Evolutionary conservation across 2,797 vertebrate genomes (phyloP).

Genomic region (Tinamus major): DNA sequence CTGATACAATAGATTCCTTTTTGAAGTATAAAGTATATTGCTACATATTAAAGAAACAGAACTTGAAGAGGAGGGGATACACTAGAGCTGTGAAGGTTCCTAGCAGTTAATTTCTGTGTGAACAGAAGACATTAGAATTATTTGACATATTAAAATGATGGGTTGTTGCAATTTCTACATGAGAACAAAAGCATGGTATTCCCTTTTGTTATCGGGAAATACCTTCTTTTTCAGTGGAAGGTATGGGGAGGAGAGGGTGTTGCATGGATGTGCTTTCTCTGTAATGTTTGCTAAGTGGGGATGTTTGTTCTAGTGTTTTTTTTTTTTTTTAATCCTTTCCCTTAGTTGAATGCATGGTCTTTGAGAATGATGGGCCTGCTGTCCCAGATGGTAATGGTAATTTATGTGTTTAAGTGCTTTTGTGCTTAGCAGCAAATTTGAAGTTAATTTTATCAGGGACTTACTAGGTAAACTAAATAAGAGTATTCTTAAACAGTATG

Average conservation of each 20-base stretch:
- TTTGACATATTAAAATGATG: background rate
- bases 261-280: background rate
- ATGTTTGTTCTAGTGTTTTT: background rate
- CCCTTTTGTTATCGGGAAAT: background rate
- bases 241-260: background rate
- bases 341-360: background rate
- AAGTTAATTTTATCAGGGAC: background rate
- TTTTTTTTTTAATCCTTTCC: background rate
- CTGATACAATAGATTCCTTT: background rate
- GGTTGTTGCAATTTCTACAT: background rate
- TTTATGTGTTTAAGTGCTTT: background rate
- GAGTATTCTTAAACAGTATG: background rate
- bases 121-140: background rate
- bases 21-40: background rate
- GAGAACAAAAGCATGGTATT: background rate
- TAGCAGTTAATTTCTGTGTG: background rate
- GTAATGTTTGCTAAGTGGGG: background rate
- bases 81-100: background rate
- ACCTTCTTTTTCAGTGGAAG: background rate
- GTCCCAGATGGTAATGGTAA: background rate
- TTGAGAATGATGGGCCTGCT: background rate
- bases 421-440: background rate
- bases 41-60: background rate
- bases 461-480: background rate
- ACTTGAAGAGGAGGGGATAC: background rate